Percentiles rank a stretch among this genome's conserved stretches.
Conservation (phyloP, 2,888 invertebrate genomes). For the Rapana venosa region DNA sequence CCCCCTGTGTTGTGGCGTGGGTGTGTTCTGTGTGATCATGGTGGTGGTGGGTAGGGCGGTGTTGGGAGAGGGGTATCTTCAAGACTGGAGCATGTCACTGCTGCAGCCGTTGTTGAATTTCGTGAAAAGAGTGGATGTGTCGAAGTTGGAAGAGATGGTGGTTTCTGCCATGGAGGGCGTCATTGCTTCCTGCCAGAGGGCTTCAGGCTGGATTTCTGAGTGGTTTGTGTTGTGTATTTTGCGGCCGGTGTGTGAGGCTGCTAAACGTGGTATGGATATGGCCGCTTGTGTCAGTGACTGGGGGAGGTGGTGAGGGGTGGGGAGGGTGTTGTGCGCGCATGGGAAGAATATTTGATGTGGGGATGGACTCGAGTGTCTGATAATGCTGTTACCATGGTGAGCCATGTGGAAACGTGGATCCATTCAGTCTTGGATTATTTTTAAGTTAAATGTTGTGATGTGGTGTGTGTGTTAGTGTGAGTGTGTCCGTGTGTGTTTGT, state of each 20-base stretch:
- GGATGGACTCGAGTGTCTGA: background rate
- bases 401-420: background rate
- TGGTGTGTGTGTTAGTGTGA: background rate
- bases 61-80: conserved; percentile 15
- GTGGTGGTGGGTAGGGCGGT: conserved; percentile 1
- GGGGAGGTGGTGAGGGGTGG: background rate
- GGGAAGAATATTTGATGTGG: background rate
- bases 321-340: background rate
- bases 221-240: background rate
- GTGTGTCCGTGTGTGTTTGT: background rate
- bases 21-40: background rate
- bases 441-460: background rate
- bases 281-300: background rate
- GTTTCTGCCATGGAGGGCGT: background rate
- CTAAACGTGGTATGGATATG: background rate
- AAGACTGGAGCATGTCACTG: background rate
- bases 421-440: background rate
- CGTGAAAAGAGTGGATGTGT: background rate
- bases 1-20: conserved; percentile 12
- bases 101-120: background rate
- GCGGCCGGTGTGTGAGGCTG: background rate
- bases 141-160: background rate
- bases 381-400: background rate
- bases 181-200: background rate
- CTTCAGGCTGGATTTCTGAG: background rate